These are phyloP conservation scores for Lineus longissimus DNA, from an alignment of 1,140 invertebrate genomes.

Conservation along the genomic window DNA sequence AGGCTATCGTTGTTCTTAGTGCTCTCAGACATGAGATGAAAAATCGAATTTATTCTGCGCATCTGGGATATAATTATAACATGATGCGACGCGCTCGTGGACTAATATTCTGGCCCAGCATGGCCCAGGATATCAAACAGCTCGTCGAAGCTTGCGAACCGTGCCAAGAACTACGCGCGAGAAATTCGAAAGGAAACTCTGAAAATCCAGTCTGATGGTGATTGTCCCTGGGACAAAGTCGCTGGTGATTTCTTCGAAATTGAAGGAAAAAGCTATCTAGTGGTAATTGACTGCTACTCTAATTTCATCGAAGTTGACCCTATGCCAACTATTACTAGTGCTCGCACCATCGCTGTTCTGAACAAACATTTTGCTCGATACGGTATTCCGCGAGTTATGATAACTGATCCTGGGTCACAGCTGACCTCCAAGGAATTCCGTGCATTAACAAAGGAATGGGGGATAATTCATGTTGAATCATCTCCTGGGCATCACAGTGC, in stretches of 20 bases:
- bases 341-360: constrained; percentile 17
- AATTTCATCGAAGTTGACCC: constrained; percentile 50
- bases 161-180: constrained; percentile 20
- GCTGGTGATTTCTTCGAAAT: constrained; percentile 28
- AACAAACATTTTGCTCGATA: constrained; percentile 25
- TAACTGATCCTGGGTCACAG: constrained; percentile 27
- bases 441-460: constrained; percentile 15
- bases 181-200: constrained; percentile 19
- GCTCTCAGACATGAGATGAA: constrained; percentile 34
- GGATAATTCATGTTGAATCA: constrained; percentile 20
- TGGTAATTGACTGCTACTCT: constrained; percentile 26
- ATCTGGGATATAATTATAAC: constrained; percentile 36
- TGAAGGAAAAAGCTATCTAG: constrained; percentile 23
- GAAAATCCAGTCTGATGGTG: constrained; percentile 12
- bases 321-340: constrained; percentile 15
- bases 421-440: constrained; percentile 21
- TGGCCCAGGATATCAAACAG: constrained; percentile 28
- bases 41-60: constrained; percentile 33
- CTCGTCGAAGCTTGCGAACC: too few relatives aligned
- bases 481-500: background rate
- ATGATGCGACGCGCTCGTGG: constrained; percentile 34
- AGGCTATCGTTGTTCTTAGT: constrained; percentile 37
- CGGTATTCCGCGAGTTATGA: constrained; percentile 22
- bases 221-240: constrained; percentile 32
- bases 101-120: too few relatives aligned